Base-by-base conservation (phyloP, 2,113 vertebrate genomes). In the Murina feae region DNA sequence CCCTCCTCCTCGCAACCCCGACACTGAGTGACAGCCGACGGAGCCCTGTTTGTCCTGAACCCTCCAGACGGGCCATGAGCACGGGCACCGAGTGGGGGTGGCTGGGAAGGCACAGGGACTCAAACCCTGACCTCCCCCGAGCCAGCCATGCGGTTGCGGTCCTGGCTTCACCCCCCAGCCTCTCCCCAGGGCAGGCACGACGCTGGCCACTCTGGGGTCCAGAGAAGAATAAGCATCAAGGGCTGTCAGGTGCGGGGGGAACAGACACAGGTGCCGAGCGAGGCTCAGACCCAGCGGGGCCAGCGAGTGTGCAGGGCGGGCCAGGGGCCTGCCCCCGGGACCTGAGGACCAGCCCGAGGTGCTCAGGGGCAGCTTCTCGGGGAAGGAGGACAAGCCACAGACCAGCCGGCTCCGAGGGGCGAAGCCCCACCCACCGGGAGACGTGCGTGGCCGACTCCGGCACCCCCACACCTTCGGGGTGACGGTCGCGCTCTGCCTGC, bases 11-110 rank as follows among this genome's bases (percentile, higher is more conserved):
- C 23, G 11, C 60, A 87, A 75, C n/a, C 30, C 71, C 0, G 18
- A 85, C 58, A 88, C 82, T 63, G 89, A 96, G 96, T 75, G 69
- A 79, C 74, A 80, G 96, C 96, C 97, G 96, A 95, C 8, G 9
- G 1, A 60, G 95, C 76, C 68, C 55, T 95, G 95, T 53, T 80
- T 87, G 95, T 97, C 88, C 75, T 68, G 58, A 89, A 94, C 90
- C 85, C 97, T 80, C 75, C 86, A 63, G 87, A 95, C 96, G 58
- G 9, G 65, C 63, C 44, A 13, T 5, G 5, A 47, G 47, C 53
- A 23, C 6, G 21, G 71, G 32, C 1, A 11, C 49, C 16, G 11
- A 7, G 8, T 9, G 28, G 35, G 32, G 30, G 37, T 69, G 47
- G 30, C 8, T 12, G 39, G 23, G 28, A 1, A 39, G 18, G 18